A percentile compares a stretch with the other conserved stretches of the same genome.
Conservation (phyloP, 2,113 vertebrate genomes). For the Piaya cayana region DNA sequence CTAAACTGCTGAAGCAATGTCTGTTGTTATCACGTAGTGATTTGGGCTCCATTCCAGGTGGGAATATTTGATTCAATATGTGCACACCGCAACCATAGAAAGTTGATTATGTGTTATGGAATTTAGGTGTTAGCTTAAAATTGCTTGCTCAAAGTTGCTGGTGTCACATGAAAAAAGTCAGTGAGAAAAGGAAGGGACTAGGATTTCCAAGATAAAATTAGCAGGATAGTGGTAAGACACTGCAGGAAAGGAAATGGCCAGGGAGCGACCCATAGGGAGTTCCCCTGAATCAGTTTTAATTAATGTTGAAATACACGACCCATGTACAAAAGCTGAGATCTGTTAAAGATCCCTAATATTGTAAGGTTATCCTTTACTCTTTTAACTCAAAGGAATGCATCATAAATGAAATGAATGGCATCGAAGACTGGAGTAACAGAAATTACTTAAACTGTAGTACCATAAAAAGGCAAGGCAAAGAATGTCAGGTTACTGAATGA, state of each 20-base stretch:
- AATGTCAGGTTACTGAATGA: background rate
- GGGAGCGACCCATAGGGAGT: background rate
- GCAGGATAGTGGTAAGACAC: background rate
- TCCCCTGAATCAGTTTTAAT: constrained; percentile 6
- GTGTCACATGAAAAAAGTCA: background rate
- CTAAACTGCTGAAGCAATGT: background rate
- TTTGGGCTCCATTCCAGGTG: background rate
- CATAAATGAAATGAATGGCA: background rate
- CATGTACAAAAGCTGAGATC: constrained; percentile 7
- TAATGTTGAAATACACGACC: constrained; percentile 5
- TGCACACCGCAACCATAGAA: background rate
- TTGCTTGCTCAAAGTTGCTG: background rate
- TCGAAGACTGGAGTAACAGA: background rate
- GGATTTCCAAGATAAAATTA: background rate
- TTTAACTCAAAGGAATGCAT: constrained; percentile 6
- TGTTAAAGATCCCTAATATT: background rate
- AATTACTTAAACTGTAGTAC: background rate
- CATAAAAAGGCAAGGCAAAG: background rate
- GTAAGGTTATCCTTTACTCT: background rate
- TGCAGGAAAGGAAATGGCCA: background rate
- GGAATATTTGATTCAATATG: background rate
- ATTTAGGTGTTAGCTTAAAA: background rate
- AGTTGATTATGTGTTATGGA: background rate
- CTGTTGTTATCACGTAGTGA: background rate
- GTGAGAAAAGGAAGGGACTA: background rate